These are phyloP conservation scores for Falco novaeseelandiae DNA, from an alignment of 2,797 vertebrate species.

Conservation along the genomic window DNA sequence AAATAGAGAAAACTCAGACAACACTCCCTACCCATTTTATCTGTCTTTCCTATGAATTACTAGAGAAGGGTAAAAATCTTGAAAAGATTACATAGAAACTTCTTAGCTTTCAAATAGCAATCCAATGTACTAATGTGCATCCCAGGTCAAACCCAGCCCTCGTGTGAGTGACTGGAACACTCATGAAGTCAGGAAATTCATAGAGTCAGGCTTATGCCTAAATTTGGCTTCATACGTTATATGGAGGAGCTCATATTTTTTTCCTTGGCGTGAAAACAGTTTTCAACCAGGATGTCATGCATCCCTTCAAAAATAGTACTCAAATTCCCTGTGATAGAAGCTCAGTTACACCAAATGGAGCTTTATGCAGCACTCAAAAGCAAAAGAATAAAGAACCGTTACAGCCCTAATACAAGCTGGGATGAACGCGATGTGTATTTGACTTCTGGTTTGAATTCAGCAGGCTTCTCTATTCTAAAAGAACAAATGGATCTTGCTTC, in stretches of 20 bases:
- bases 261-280: neutral
- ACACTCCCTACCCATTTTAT: neutral
- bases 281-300: neutral
- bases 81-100: neutral
- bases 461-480: constrained; percentile 31
- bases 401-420: neutral
- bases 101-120: neutral
- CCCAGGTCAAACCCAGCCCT: neutral
- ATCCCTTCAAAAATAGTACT: neutral
- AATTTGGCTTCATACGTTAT: neutral
- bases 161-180: neutral
- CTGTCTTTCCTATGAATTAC: neutral
- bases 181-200: neutral
- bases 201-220: neutral
- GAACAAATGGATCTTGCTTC: constrained; percentile 38
- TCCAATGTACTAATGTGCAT: neutral
- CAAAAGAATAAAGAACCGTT: neutral
- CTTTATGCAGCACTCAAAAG: neutral
- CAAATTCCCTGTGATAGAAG: neutral
- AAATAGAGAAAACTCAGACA: neutral
- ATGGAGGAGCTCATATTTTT: neutral
- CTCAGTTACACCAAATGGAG: neutral
- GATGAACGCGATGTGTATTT: neutral
- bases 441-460: constrained; percentile 49
- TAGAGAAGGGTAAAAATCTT: neutral